phyloP scores from a whole-genome alignment of 2,888 invertebrate genomes.

The Pardosa pseudoannulata region DNA sequence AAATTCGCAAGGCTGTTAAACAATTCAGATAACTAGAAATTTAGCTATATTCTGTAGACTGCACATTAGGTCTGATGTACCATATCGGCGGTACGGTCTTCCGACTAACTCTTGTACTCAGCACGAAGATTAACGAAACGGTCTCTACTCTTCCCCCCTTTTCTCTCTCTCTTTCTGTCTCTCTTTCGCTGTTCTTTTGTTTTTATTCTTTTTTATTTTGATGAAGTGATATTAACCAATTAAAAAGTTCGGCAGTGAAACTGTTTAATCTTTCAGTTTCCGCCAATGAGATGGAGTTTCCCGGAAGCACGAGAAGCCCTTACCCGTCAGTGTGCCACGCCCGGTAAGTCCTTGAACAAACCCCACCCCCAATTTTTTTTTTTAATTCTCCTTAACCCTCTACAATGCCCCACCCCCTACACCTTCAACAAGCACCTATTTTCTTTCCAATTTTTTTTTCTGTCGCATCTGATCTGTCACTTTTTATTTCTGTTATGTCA shows the following conservation, averaged over 20 bases:
- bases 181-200: no score
- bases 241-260: conserved; percentile 31
- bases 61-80: no score
- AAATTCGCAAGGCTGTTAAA: no score
- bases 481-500: not conserved
- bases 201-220: no score
- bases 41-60: no score
- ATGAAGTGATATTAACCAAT: not conserved
- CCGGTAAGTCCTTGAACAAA: conserved; percentile 59
- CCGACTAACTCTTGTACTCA: no score
- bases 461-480: not conserved
- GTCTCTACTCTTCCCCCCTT: no score
- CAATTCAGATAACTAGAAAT: no score
- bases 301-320: conserved; percentile 65
- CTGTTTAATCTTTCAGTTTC: conserved; percentile 67
- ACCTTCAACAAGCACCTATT: not conserved
- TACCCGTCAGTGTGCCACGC: conserved; percentile 67
- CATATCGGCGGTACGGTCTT: no score
- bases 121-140: no score
- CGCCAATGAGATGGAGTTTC: conserved; percentile 62
- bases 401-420: not conserved
- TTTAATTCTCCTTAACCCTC: not conserved
- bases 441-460: not conserved
- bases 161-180: not conserved
- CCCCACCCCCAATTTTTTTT: no score